Conservation (phyloP, 2,113 vertebrate genomes). For the Pseudorectes ferrugineus region DNA sequence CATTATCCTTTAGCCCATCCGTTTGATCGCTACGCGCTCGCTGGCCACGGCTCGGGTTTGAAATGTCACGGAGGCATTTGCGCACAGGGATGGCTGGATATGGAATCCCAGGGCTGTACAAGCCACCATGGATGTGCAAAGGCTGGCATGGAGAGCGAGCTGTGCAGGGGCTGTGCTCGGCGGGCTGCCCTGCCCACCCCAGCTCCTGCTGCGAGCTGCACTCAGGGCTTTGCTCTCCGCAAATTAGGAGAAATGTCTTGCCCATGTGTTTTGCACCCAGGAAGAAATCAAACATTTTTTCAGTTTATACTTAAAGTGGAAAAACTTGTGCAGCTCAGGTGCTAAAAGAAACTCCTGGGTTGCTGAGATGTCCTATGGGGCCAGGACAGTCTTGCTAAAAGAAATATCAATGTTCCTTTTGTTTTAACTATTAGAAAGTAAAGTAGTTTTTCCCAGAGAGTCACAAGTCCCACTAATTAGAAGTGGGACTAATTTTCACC, state of each 20-base stretch:
- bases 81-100: neutral
- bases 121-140: rapidly evolving
- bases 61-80: neutral
- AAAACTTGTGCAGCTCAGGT: neutral
- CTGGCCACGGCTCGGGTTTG: neutral
- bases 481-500: neutral
- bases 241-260: neutral
- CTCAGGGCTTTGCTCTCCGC: neutral
- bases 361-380: neutral
- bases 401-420: neutral
- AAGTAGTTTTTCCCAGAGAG: neutral
- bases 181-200: neutral
- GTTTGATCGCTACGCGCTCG: rapidly evolving
- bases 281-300: neutral
- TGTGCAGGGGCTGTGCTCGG: rapidly evolving
- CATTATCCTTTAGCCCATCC: neutral
- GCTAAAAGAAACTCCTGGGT: neutral
- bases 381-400: neutral
- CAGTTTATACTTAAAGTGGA: neutral
- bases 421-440: neutral
- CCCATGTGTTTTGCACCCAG: neutral
- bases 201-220: rapidly evolving
- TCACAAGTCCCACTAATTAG: neutral
- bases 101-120: neutral
- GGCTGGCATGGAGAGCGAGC: rapidly evolving